phyloP scores from a whole-genome alignment of 2,113 vertebrate species.

The Microtus oregoni region DNA sequence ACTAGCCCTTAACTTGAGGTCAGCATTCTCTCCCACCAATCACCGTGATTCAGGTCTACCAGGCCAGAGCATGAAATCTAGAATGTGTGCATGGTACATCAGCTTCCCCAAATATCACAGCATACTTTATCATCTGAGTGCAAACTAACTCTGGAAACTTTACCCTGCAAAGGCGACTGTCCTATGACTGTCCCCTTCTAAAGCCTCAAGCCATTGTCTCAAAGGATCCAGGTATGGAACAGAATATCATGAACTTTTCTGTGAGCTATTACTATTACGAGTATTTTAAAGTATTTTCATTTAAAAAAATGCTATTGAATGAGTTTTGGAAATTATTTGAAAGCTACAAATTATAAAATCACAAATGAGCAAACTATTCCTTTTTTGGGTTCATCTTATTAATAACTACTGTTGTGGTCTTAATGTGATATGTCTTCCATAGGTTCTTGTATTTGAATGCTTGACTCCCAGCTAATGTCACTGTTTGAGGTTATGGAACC shows the following conservation, averaged over 20 bases:
- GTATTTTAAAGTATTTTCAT: slow-evolving; percentile 14
- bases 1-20: slow-evolving; percentile 1
- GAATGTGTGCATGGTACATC: background rate
- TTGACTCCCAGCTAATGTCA: background rate
- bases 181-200: background rate
- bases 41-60: slow-evolving; percentile 13
- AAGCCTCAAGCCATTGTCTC: slow-evolving; percentile 10
- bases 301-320: background rate
- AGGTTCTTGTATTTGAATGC: background rate
- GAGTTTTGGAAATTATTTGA: background rate
- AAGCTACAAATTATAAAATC: slow-evolving; percentile 25
- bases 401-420: background rate
- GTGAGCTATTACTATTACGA: slow-evolving; percentile 33
- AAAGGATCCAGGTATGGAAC: background rate
- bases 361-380: background rate
- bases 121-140: background rate
- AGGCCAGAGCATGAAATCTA: slow-evolving; percentile 26
- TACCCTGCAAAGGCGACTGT: background rate
- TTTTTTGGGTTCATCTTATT: background rate
- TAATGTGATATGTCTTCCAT: background rate
- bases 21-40: slow-evolving; percentile 48
- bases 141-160: background rate
- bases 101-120: background rate
- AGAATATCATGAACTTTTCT: background rate
- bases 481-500: background rate